Evolutionary conservation across 2,113 vertebrate genomes (phyloP).

Genomic region (Leucosticte australis): DNA sequence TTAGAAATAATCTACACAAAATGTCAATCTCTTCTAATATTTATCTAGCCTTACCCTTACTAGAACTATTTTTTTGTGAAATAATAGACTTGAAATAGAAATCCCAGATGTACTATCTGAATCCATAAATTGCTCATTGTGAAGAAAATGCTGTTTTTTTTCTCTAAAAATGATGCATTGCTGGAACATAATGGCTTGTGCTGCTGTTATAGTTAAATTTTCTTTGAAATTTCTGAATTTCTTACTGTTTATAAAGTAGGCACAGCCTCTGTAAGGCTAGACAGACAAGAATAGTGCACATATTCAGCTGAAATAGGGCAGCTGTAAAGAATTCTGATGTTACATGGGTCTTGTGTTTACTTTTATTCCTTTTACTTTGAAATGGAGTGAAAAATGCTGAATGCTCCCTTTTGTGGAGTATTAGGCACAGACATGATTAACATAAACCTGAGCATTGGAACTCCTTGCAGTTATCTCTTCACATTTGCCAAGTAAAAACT

Average conservation of each 20-base stretch:
- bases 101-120: background rate
- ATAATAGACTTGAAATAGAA: slow-evolving; percentile 1
- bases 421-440: background rate
- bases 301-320: background rate
- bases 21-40: background rate
- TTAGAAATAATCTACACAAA: background rate
- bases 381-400: background rate
- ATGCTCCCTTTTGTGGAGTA: background rate
- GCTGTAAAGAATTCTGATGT: background rate
- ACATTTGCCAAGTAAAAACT: background rate
- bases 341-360: background rate
- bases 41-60: background rate
- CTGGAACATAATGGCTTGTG: slow-evolving; percentile 3
- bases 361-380: background rate
- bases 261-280: background rate
- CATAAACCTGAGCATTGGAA: background rate
- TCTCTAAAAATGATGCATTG: slow-evolving; percentile 6
- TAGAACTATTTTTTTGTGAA: background rate
- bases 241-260: background rate
- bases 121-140: slow-evolving; percentile 38
- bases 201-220: slow-evolving; percentile 15
- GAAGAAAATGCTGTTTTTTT: slow-evolving; percentile 2
- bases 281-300: background rate
- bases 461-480: background rate
- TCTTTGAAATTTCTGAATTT: slow-evolving; percentile 1